Conservation (phyloP, 1,140 invertebrate species). For the Papilio helenus region DNA sequence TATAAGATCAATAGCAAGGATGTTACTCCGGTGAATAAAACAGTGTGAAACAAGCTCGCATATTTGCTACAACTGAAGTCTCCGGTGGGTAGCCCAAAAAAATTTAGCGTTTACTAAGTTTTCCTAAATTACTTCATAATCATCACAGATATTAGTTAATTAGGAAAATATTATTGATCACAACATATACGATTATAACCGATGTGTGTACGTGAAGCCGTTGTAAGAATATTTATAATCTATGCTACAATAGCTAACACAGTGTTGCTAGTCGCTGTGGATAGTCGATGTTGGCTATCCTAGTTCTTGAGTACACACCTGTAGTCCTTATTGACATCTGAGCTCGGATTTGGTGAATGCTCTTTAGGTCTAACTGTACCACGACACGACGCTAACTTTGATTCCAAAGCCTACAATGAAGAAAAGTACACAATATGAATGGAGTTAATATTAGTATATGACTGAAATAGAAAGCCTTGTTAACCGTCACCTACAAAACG, state of each 20-base stretch:
- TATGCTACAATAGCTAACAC: slow-evolving; percentile 60
- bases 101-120: slow-evolving; percentile 55
- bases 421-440: slow-evolving; percentile 80
- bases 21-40: slow-evolving; percentile 55
- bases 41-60: slow-evolving; percentile 51
- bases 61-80: slow-evolving; percentile 47
- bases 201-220: slow-evolving; percentile 61
- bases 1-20: slow-evolving; percentile 32
- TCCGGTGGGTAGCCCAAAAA: slow-evolving; percentile 77
- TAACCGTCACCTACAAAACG: slow-evolving; percentile 49
- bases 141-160: slow-evolving; percentile 79
- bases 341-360: slow-evolving; percentile 73
- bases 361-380: slow-evolving; percentile 82
- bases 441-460: slow-evolving; percentile 78
- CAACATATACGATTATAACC: slow-evolving; percentile 60
- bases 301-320: slow-evolving; percentile 82
- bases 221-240: slow-evolving; percentile 54
- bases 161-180: slow-evolving; percentile 72
- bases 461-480: slow-evolving; percentile 52
- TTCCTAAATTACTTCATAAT: slow-evolving; percentile 66
- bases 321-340: slow-evolving; percentile 81
- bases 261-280: slow-evolving; percentile 43
- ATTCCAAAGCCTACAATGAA: slow-evolving; percentile 83
- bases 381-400: slow-evolving; percentile 83
- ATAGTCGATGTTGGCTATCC: slow-evolving; percentile 44